phyloP scores from a whole-genome alignment of 2,113 vertebrate genomes.

The Ondatra zibethicus region DNA sequence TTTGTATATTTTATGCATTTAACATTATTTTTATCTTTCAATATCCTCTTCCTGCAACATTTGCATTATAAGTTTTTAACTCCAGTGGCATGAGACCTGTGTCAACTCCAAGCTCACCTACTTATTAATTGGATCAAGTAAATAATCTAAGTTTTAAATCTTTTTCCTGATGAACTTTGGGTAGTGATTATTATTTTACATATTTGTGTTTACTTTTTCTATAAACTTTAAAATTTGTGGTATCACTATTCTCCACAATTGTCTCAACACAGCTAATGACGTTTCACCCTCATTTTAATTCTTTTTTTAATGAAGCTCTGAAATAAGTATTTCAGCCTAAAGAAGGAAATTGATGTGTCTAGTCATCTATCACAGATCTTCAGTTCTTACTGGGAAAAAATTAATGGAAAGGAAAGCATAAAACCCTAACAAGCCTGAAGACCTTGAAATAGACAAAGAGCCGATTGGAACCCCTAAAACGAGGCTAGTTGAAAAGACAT shows the following conservation, averaged over 20 bases:
- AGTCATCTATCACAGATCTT: not conserved
- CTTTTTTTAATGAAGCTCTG: not conserved
- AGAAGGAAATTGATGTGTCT: not conserved
- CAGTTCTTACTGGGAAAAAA: not conserved
- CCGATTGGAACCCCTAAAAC: not conserved
- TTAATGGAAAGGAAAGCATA: not conserved
- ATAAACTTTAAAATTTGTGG: not conserved
- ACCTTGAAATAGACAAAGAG: not conserved
- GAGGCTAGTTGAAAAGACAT: not conserved
- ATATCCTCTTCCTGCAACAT: not conserved
- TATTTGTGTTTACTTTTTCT: conserved; percentile 19
- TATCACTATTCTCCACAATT: not conserved
- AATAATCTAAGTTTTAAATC: not conserved
- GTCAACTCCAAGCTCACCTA: not conserved
- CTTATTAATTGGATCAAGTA: not conserved
- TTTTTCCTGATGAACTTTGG: not conserved
- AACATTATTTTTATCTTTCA: not conserved
- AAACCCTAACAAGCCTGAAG: not conserved
- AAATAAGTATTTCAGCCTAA: not conserved
- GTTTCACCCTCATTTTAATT: not conserved
- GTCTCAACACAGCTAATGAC: not conserved
- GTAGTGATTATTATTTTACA: not conserved
- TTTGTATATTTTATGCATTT: not conserved
- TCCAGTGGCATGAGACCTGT: not conserved
- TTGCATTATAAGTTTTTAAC: not conserved